Evolutionary conservation across 2,797 vertebrate genomes (phyloP).

Genomic region (Hyperoplus lanceolatus): DNA sequence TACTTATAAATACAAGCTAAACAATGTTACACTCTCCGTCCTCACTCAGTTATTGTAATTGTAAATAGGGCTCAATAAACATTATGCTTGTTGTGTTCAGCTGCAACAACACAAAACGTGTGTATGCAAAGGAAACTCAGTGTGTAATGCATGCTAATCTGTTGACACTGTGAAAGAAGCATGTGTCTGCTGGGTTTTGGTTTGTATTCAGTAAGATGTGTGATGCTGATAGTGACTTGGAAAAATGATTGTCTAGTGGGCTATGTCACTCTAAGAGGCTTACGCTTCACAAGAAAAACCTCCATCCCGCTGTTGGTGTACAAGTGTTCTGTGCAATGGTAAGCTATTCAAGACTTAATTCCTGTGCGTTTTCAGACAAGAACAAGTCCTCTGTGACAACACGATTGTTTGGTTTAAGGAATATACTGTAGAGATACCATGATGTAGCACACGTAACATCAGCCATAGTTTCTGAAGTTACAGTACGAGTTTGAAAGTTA

Average conservation of each 20-base stretch:
- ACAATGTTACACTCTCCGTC: not conserved
- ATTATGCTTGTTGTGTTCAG: not conserved
- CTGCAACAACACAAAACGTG: conserved; percentile 5
- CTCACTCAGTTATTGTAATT: too few relatives aligned
- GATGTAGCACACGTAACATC: not conserved
- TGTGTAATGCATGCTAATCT: conserved; percentile 49
- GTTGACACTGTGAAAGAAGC: conserved; percentile 28
- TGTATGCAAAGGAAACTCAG: conserved; percentile 18
- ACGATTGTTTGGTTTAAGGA: not conserved
- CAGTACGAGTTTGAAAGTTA: not conserved
- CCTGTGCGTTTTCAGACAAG: not conserved
- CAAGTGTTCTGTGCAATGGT: not conserved
- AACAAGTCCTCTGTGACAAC: not conserved
- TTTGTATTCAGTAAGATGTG: not conserved
- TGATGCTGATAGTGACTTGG: not conserved
- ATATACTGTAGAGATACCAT: not conserved
- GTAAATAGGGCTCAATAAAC: not conserved
- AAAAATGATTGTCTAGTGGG: conserved; percentile 5
- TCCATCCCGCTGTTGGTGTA: not conserved
- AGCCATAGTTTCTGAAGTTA: not conserved
- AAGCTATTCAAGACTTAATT: not conserved
- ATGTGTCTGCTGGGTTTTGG: conserved; percentile 10
- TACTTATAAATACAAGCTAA: not conserved
- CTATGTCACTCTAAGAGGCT: conserved; percentile 10
- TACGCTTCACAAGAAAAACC: conserved; percentile 3